Conservation (phyloP, 2,113 vertebrate genomes). For the Notiomystis cincta region DNA sequence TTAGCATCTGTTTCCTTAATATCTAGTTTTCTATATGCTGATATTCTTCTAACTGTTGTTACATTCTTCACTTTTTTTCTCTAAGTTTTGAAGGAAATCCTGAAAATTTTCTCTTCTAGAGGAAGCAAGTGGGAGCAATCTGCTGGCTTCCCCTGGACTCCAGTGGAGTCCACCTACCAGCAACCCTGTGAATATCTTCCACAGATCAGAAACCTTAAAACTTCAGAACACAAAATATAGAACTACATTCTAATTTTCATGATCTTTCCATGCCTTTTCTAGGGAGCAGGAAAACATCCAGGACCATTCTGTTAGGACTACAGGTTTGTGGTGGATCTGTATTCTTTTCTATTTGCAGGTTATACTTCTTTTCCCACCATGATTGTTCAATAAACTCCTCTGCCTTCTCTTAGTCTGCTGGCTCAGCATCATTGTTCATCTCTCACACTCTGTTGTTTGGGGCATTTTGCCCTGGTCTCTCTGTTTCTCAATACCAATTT, state of each 20-base stretch:
- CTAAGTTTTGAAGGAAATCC: background rate
- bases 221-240: background rate
- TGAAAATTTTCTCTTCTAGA: background rate
- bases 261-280: background rate
- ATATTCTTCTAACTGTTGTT: background rate
- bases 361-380: background rate
- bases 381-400: background rate
- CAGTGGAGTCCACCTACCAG: background rate
- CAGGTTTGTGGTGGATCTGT: background rate
- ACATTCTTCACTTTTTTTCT: background rate
- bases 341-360: background rate
- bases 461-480: background rate
- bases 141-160: background rate
- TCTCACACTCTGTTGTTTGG: background rate
- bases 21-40: background rate
- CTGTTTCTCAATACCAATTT: background rate
- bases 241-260: background rate
- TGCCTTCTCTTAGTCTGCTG: background rate
- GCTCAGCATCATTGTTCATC: background rate
- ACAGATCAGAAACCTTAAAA: background rate
- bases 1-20: background rate
- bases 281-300: background rate
- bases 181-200: rapidly evolving
- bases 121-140: background rate
- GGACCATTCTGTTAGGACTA: background rate